A percentile compares a stretch with the other conserved stretches of the same genome.
phyloP scores from a whole-genome alignment of 2,797 vertebrate species.

The Pampus argenteus region DNA sequence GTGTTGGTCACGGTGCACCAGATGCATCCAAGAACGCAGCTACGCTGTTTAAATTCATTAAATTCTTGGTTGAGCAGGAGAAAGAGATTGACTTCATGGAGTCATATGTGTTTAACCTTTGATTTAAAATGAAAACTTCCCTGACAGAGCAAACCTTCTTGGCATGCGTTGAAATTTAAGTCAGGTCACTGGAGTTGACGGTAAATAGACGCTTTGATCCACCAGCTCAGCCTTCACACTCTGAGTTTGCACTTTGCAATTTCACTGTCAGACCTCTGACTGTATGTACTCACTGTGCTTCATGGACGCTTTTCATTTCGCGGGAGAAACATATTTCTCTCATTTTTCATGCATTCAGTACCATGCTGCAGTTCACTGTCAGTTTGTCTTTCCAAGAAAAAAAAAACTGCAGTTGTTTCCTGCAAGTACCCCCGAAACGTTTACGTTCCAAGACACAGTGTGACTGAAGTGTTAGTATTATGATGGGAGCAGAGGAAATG shows the following conservation, averaged over 20 bases:
- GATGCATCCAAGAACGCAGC: too few species aligned
- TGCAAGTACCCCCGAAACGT: too few species aligned
- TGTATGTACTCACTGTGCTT: constrained; percentile 27
- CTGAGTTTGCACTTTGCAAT: constrained; percentile 60
- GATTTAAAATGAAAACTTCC: constrained; percentile 58
- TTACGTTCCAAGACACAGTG: too few species aligned
- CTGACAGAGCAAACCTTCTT: constrained; percentile 35
- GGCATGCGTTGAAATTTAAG: constrained; percentile 42
- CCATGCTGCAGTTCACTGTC: not conserved
- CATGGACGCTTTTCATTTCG: constrained; percentile 49
- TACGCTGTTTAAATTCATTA: too few species aligned
- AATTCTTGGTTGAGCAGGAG: not conserved
- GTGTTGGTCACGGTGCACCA: too few species aligned
- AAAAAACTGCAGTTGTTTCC: too few species aligned
- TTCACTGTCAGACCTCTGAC: constrained; percentile 53
- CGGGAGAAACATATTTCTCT: constrained; percentile 29
- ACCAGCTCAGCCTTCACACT: constrained; percentile 51
- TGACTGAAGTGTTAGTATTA: too few species aligned
- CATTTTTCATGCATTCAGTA: constrained; percentile 41
- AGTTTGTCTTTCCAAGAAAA: too few species aligned
- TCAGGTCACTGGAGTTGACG: constrained; percentile 57
- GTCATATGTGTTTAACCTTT: constrained; percentile 54
- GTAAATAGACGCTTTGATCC: constrained; percentile 76
- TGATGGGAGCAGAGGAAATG: too few species aligned
- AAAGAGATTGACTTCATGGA: constrained; percentile 13